Evolutionary conservation across 2,888 invertebrate genomes (phyloP).

Genomic region (Caenorhabditis panamensis): DNA sequence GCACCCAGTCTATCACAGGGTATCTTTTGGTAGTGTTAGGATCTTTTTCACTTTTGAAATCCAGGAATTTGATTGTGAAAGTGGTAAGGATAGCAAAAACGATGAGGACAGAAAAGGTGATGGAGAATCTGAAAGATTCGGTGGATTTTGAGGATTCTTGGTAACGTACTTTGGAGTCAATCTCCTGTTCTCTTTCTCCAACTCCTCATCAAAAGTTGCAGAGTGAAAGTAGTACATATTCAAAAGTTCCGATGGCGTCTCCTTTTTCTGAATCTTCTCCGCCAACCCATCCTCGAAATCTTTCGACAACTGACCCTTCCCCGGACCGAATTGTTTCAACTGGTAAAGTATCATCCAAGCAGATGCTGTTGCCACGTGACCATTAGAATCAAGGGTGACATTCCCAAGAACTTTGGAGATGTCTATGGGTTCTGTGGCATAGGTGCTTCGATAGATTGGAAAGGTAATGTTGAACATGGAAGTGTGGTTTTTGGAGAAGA

Average conservation of each 20-base stretch:
- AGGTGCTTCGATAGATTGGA: slow-evolving; percentile 71
- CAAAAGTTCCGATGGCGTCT: slow-evolving; percentile 62
- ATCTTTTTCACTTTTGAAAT: slow-evolving; percentile 35
- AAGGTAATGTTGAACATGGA: slow-evolving; percentile 72
- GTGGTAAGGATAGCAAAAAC: slow-evolving; percentile 75
- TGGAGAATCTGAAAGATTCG: slow-evolving; percentile 73
- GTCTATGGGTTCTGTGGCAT: slow-evolving; percentile 75
- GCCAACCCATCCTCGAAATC: slow-evolving; percentile 71
- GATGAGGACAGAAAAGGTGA: slow-evolving; percentile 75
- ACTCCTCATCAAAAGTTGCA: slow-evolving; percentile 75
- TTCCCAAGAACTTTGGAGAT: slow-evolving; percentile 71
- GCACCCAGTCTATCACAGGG: slow-evolving; percentile 90
- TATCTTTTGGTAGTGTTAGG: slow-evolving; percentile 15
- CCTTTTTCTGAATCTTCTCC: slow-evolving; percentile 55
- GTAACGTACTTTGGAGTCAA: slow-evolving; percentile 71
- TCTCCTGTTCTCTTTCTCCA: slow-evolving; percentile 73
- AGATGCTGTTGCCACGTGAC: slow-evolving; percentile 64
- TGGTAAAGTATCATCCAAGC: slow-evolving; percentile 77
- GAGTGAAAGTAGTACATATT: slow-evolving; percentile 77
- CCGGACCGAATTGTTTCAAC: slow-evolving; percentile 64
- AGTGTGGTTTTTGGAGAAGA: slow-evolving; percentile 69
- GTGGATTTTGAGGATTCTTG: no score
- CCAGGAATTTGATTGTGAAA: slow-evolving; percentile 71
- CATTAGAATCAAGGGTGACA: slow-evolving; percentile 49
- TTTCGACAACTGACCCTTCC: slow-evolving; percentile 55